Conservation (phyloP, 2,797 vertebrate species). For the Diglossa cyanea region DNA sequence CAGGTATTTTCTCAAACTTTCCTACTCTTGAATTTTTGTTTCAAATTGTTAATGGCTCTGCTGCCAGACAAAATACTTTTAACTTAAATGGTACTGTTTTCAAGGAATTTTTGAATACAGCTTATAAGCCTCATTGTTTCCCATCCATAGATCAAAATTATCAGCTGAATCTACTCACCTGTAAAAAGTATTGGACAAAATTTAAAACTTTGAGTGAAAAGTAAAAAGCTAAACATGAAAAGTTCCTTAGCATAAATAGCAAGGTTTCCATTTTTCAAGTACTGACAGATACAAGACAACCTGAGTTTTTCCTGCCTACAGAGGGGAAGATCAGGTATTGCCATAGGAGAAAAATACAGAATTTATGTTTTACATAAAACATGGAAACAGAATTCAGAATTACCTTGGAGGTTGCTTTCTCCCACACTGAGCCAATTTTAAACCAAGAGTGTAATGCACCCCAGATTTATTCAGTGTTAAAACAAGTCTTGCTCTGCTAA, state of each 20-base stretch:
- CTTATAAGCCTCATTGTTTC: not conserved
- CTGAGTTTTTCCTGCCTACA: not conserved
- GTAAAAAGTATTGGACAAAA: not conserved
- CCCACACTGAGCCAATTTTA: constrained; percentile 56
- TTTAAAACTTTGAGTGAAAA: not conserved
- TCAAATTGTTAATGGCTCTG: not conserved
- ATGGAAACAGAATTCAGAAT: constrained; percentile 48
- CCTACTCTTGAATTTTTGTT: not conserved
- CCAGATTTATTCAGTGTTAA: constrained; percentile 35
- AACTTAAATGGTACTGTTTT: not conserved
- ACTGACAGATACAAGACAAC: not conserved
- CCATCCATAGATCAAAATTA: not conserved
- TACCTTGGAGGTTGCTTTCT: constrained; percentile 54
- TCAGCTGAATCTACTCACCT: not conserved
- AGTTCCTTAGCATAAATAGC: not conserved
- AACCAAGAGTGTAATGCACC: not conserved
- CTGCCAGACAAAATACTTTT: not conserved
- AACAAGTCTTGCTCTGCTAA: constrained; percentile 24
- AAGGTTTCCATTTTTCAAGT: not conserved
- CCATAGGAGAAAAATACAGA: not conserved
- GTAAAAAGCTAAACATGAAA: not conserved
- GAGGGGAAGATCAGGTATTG: constrained; percentile 14
- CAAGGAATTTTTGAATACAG: not conserved
- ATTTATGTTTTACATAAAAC: constrained; percentile 17
- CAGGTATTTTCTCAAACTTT: constrained; percentile 76